Percentiles rank a stretch among this genome's conserved stretches.
Evolutionary conservation across 2,888 invertebrate species (phyloP).

Genomic region (Eutolmus rufibarbis): DNA sequence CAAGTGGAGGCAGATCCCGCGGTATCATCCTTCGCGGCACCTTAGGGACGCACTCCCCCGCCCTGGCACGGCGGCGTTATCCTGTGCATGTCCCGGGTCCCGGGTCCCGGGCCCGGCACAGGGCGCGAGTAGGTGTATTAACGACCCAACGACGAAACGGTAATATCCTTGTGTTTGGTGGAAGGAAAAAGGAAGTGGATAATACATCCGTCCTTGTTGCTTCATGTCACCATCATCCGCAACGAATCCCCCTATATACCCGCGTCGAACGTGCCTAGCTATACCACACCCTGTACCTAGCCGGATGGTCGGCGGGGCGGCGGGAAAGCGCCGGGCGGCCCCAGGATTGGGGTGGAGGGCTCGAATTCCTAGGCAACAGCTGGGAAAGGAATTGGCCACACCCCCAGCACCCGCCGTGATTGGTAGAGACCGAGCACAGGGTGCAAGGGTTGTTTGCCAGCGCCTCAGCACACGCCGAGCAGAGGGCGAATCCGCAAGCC

Average conservation of each 20-base stretch:
- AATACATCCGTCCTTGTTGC: slow-evolving; percentile 65
- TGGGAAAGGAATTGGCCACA: slow-evolving; percentile 40
- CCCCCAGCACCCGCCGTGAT: slow-evolving; percentile 38
- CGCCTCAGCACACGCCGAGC: slow-evolving; percentile 19
- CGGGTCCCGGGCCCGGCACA: slow-evolving; percentile 27
- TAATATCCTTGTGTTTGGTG: slow-evolving; percentile 65
- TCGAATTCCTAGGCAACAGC: slow-evolving; percentile 45
- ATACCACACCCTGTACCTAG: slow-evolving; percentile 44
- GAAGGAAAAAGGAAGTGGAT: slow-evolving; percentile 65
- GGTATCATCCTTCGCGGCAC: slow-evolving; percentile 28
- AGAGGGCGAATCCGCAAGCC: slow-evolving; percentile 21
- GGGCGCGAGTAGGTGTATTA: slow-evolving; percentile 48
- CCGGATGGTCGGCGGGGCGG: background rate
- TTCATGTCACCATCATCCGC: slow-evolving; percentile 60
- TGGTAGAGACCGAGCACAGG: slow-evolving; percentile 35
- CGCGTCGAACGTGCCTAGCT: slow-evolving; percentile 14
- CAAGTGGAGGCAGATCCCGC: slow-evolving; percentile 32
- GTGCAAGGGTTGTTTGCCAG: slow-evolving; percentile 21
- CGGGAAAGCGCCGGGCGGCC: background rate
- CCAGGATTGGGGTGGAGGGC: slow-evolving; percentile 12
- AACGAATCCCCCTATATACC: slow-evolving; percentile 19
- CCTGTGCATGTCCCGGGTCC: slow-evolving; percentile 20
- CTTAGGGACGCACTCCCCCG: background rate
- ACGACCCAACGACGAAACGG: slow-evolving; percentile 60
- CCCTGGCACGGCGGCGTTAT: background rate